Evolutionary conservation across 2,797 vertebrate genomes (phyloP).

Genomic region (Hirundo rustica): DNA sequence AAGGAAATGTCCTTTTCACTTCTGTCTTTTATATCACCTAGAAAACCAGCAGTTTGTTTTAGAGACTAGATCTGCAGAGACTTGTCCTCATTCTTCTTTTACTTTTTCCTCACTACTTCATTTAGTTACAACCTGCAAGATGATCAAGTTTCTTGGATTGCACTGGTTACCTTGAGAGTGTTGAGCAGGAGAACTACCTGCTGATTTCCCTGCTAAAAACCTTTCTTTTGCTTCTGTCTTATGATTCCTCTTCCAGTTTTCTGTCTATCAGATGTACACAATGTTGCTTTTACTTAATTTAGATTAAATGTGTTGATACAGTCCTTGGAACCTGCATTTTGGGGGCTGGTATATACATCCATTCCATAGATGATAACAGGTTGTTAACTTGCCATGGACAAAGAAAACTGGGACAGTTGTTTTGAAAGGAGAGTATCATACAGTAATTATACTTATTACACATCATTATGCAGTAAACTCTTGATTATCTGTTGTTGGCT

Average conservation of each 20-base stretch:
- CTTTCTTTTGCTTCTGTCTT: not conserved
- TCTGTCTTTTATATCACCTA: not conserved
- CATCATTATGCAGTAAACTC: not conserved
- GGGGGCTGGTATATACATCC: not conserved
- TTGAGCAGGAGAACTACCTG: not conserved
- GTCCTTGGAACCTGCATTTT: not conserved
- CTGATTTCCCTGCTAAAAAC: not conserved
- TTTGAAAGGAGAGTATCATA: not conserved
- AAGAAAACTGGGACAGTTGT: not conserved
- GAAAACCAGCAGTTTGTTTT: not conserved
- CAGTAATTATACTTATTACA: not conserved
- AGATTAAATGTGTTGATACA: not conserved
- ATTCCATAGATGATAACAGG: not conserved
- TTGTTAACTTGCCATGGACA: not conserved
- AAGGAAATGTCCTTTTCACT: not conserved
- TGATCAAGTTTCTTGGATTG: not conserved
- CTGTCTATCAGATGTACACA: not conserved
- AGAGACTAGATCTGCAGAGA: not conserved
- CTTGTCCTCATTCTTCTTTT: not conserved
- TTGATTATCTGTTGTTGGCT: not conserved
- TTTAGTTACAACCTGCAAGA: not conserved
- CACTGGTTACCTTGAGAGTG: not conserved
- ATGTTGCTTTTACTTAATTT: not conserved
- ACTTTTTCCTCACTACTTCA: not conserved
- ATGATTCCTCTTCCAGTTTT: not conserved